Evolutionary conservation across 2,888 invertebrate genomes (phyloP).

Genomic region (Operophtera brumata): DNA sequence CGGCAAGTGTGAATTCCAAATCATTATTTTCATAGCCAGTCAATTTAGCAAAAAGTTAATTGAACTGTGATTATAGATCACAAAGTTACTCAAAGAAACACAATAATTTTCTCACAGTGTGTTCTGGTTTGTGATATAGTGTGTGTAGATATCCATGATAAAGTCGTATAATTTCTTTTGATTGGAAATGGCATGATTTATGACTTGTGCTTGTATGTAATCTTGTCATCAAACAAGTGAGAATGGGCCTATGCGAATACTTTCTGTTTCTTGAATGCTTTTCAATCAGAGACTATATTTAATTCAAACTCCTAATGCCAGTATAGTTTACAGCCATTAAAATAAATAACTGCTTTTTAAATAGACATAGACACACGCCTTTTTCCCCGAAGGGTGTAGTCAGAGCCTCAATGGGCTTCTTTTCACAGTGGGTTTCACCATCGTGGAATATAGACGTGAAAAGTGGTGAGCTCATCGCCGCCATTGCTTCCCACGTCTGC

Average conservation of each 20-base stretch:
- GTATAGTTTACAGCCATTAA: not conserved
- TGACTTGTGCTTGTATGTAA: slow-evolving; percentile 16
- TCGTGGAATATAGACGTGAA: too few relatives aligned
- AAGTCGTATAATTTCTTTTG: slow-evolving; percentile 27
- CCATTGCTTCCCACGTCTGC: too few relatives aligned
- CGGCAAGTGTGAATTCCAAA: slow-evolving; percentile 33
- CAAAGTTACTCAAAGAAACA: slow-evolving; percentile 64
- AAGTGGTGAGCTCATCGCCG: too few relatives aligned
- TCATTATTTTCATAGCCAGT: slow-evolving; percentile 46
- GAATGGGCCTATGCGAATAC: not conserved
- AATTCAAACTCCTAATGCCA: too few relatives aligned
- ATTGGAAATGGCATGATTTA: slow-evolving; percentile 22
- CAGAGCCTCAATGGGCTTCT: too few relatives aligned
- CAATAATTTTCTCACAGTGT: slow-evolving; percentile 63
- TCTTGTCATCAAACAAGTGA: slow-evolving; percentile 9
- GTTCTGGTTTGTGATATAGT: slow-evolving; percentile 50
- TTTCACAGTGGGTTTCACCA: too few relatives aligned
- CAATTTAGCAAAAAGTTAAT: slow-evolving; percentile 63
- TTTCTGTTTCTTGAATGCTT: too few relatives aligned
- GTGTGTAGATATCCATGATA: slow-evolving; percentile 53
- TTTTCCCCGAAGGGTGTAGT: too few relatives aligned
- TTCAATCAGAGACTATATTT: too few relatives aligned
- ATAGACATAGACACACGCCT: too few relatives aligned
- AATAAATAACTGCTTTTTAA: too few relatives aligned
- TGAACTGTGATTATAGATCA: slow-evolving; percentile 59